Conservation (phyloP, 2,888 invertebrate genomes). For the Limnephilus marmoratus region DNA sequence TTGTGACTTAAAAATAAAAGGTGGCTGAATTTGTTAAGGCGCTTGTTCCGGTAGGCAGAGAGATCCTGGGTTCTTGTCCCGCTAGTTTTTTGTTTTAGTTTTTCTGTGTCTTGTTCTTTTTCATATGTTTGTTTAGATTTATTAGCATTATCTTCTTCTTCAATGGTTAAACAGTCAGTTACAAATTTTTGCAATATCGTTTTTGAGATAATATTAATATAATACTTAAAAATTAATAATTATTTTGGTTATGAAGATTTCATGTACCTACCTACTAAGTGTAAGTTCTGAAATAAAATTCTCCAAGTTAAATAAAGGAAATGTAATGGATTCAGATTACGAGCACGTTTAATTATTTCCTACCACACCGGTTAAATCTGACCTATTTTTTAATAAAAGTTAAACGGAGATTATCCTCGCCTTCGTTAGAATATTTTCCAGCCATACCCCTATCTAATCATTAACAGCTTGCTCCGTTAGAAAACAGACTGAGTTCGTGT, state of each 20-base stretch:
- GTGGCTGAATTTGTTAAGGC: too few species aligned
- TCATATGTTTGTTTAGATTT: too few species aligned
- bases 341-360: background rate
- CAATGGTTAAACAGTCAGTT: too few species aligned
- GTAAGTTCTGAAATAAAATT: background rate
- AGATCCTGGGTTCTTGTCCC: too few species aligned
- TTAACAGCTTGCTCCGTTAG: background rate
- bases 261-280: background rate
- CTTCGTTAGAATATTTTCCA: background rate
- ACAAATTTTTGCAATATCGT: too few species aligned
- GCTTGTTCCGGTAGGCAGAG: too few species aligned
- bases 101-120: too few species aligned
- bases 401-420: background rate
- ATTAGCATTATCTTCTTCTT: too few species aligned
- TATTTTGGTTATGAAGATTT: background rate
- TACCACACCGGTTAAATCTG: background rate
- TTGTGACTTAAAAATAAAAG: too few species aligned
- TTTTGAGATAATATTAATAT: too few species aligned
- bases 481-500: background rate
- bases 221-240: too few species aligned
- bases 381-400: background rate
- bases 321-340: background rate
- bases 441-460: background rate
- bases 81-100: too few species aligned
- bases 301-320: background rate